phyloP scores from a whole-genome alignment of 2,888 invertebrate species.

The Schizaphis graminum region DNA sequence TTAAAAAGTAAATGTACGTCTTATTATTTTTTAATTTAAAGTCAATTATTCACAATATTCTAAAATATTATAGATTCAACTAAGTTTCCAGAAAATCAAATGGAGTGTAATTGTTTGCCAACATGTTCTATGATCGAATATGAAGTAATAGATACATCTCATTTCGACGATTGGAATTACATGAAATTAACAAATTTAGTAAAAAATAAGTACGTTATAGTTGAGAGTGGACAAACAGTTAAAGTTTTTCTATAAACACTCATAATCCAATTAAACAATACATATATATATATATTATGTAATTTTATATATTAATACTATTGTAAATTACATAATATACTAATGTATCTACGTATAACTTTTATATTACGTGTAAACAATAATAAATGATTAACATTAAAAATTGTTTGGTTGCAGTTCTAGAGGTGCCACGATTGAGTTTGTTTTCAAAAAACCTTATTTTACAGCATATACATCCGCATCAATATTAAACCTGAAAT shows the following conservation, averaged over 20 bases:
- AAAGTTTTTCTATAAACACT: background rate
- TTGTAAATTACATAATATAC: background rate
- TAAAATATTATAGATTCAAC: background rate
- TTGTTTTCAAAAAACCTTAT: conserved; percentile 34
- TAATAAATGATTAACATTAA: background rate
- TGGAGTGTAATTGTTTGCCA: conserved; percentile 44
- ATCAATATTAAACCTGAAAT: background rate
- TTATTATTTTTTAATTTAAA: background rate
- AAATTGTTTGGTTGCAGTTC: conserved; percentile 29
- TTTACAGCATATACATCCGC: conserved; percentile 20
- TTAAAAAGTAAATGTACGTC: background rate
- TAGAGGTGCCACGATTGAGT: conserved; percentile 4
- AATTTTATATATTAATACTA: background rate
- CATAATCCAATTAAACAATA: background rate
- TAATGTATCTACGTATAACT: background rate
- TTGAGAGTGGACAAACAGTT: background rate
- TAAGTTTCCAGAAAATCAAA: background rate
- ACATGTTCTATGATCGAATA: conserved; percentile 41
- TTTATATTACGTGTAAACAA: background rate
- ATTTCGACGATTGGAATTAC: conserved; percentile 33
- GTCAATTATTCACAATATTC: background rate
- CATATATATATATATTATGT: background rate
- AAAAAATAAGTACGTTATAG: conserved; percentile 26
- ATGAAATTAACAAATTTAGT: conserved; percentile 24
- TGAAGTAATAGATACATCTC: background rate